Evolutionary conservation across 64 coral and sea anemone genomes (phyloP), one percentile per base, ranked within the genome.

Genomic region (Montipora efflorescens): DNA sequence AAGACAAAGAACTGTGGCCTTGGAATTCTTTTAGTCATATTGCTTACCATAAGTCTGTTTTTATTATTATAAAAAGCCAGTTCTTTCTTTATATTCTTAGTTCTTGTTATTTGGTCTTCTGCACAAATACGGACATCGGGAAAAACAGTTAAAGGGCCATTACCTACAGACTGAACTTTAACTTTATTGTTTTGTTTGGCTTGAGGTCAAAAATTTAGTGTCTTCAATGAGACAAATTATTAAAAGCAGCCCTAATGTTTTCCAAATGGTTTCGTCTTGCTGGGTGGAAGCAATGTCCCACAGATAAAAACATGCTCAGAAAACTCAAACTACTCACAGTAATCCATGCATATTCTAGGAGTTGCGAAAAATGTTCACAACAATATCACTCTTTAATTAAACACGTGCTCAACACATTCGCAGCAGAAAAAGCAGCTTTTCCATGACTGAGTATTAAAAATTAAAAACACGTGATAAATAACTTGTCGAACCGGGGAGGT

Each of bases 151-250:
- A 86, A 70, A 72, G 71, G n/a, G 16, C 68, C 45, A 50, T 72
- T 22, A 43, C 70, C 14, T 72, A 47, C 47, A 86, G 16, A 72
- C 45, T 86, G 64, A 64, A 18, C 16, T 22, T 72, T 9, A 47
- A 86, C 50, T 15, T 64, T 70, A 71, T 86, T 86, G 82, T 86
- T 86, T 86, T 47, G 43, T 51, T 86, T 86, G 64, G 82, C 82
- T 50, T 46, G 82, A 86, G 82, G 82, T 86, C 82, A 86, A 70
- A 18, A 44, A 68, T 82, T 82, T 82, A 16, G 55, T 15, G 55
- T 82, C 25, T 82, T 23, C 80, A 82, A 50, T 16, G 47, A 49
- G 66, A 47, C 28, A 15, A 86, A 86, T 86, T 71, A 72, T 64
- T 86, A 12, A 86, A 21, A 50, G 61, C 12, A 86, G 71, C 70